These are phyloP conservation scores for Probaryconus sp. DNA, from an alignment of 1,140 invertebrate species.

Conservation along the genomic window DNA sequence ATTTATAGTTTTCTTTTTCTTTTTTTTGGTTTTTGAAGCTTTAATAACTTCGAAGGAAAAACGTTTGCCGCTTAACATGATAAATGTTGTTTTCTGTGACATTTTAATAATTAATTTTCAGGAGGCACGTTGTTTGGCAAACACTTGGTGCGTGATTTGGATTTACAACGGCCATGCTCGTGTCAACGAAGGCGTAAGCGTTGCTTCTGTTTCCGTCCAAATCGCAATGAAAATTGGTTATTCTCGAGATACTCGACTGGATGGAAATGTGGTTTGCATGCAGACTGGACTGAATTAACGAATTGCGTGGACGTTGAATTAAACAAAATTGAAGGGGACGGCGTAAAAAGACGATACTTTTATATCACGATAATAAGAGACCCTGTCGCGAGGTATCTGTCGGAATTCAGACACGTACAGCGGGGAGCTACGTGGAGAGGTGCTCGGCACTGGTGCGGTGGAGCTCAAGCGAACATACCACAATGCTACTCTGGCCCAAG, in stretches of 20 bases:
- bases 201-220: conserved; percentile 95
- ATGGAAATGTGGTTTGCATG: conserved; percentile 99
- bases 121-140: conserved; percentile 96
- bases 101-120: conserved; percentile 59
- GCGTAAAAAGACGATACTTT: conserved; percentile 91
- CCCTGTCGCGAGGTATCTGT: conserved; percentile 93
- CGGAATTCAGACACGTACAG: conserved; percentile 96
- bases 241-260: conserved; percentile 99
- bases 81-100: neutral
- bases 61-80: too few species aligned
- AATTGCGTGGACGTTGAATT: conserved; percentile 92
- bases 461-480: conserved; percentile 87
- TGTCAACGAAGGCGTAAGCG: conserved; percentile 91
- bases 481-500: conserved; percentile 85
- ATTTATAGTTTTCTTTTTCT: conserved; percentile 3
- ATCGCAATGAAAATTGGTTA: conserved; percentile 95
- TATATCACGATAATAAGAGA: conserved; percentile 97
- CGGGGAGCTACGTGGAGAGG: conserved; percentile 98
- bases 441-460: conserved; percentile 92
- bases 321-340: conserved; percentile 90
- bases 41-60: too few species aligned
- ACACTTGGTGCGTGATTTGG: conserved; percentile 95
- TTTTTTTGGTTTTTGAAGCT: neutral
- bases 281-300: conserved; percentile 98
- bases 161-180: conserved; percentile 91